A percentile compares a stretch with the other conserved stretches of the same genome.
These are phyloP conservation scores for Psophia crepitans DNA, from an alignment of 2,113 vertebrate species.

Conservation along the genomic window DNA sequence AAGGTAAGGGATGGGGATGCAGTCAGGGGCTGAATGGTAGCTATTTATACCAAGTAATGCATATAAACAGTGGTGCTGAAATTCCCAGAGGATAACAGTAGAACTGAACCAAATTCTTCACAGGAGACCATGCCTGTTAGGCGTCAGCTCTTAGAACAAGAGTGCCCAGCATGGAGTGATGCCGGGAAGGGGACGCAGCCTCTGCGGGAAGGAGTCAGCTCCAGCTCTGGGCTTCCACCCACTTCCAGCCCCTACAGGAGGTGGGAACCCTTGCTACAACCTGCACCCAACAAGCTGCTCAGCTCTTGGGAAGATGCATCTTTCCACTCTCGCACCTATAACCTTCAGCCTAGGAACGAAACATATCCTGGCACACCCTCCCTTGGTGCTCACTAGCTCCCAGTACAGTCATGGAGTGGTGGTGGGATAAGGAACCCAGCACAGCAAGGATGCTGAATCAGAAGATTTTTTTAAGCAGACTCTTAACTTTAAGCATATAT, in stretches of 20 bases:
- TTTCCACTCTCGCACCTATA: neutral
- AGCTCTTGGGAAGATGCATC: neutral
- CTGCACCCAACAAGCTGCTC: neutral
- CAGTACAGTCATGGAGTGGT: fast-evolving
- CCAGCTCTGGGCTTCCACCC: neutral
- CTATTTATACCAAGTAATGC: neutral
- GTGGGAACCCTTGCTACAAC: neutral
- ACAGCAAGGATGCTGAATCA: neutral
- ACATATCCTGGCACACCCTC: neutral
- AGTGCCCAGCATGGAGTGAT: neutral
- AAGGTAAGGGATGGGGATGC: neutral
- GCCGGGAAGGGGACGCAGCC: neutral
- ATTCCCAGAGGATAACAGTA: neutral
- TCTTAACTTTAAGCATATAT: neutral
- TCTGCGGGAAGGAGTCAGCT: neutral
- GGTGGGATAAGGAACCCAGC: neutral
- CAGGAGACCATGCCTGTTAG: neutral
- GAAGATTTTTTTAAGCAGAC: neutral
- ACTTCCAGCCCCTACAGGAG: neutral
- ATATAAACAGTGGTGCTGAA: neutral
- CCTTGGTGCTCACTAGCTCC: neutral
- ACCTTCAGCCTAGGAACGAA: neutral
- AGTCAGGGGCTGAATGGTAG: neutral
- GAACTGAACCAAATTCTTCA: neutral
- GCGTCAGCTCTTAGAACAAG: neutral